Evolutionary conservation across 2,797 vertebrate species (phyloP), one percentile per base, ranked within the genome.

Genomic region (Perodicticus potto): DNA sequence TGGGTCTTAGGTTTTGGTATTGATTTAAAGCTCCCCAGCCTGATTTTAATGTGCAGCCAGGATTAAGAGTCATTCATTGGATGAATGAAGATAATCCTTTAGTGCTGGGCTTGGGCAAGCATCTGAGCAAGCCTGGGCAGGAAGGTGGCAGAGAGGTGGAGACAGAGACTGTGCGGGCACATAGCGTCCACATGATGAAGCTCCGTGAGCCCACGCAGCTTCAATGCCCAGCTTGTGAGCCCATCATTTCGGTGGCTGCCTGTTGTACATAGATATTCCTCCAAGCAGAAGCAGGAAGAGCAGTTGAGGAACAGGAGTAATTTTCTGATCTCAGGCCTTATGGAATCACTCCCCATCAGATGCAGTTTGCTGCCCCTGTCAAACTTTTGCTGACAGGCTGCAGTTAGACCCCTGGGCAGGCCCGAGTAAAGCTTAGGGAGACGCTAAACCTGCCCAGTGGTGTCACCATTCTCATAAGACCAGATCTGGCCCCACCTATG

Each of bases 391-490:
- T 7, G 86, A 63, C 1, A 8, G 70, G 49, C 32, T 40, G 7
- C n/a, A 32, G 29, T 53, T 32, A 43, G 61, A 40, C 29, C 43
- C 82, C 55, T 73, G 63, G 69, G 70, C 20, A 29, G 74, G 32
- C 40, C 65, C 0, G 0, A 19, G 45, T 4, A 29, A 89, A 40
- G 22, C 1, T 0, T 0, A 2, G 16, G 23, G 37, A 78, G 69
- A 27, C 49, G 6, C 4, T 10, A 25, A 72, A 11, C 53, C 65
- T 9, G 32, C 34, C 3, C 0, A 0, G 43, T 2, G 3, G 67
- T 27, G 57, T 73, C 45, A 17, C 73, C 23, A 17, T 76, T 43
- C n/a, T 45, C 23, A 11, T n/a, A 74, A 55, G 37, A 72, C 34
- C 70, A 69, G 74, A 89, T 27, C 27, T 61, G 11, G 5, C 29